Evolutionary conservation across 2,797 vertebrate species (phyloP).

Genomic region (Cheirogaleus major): DNA sequence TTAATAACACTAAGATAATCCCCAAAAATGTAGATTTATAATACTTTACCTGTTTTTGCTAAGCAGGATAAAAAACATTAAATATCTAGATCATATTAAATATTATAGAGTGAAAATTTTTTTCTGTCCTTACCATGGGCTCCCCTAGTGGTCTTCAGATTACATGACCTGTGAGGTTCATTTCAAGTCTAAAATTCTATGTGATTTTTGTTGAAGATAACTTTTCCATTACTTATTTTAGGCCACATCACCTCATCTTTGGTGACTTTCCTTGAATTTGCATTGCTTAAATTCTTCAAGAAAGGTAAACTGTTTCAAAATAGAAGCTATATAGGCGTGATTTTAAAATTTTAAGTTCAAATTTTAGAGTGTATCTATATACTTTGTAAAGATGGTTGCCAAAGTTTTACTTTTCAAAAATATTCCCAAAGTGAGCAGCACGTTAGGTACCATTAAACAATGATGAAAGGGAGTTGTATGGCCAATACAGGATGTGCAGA

Average conservation of each 20-base stretch:
- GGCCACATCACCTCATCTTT: conserved; percentile 3
- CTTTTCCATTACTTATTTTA: conserved; percentile 31
- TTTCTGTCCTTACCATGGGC: not conserved
- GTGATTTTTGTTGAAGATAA: not conserved
- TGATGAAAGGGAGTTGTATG: not conserved
- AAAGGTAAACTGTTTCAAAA: conserved; percentile 37
- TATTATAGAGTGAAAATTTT: not conserved
- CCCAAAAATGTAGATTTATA: not conserved
- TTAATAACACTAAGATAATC: conserved; percentile 28
- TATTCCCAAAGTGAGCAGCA: not conserved
- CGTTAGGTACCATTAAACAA: not conserved
- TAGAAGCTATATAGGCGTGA: not conserved
- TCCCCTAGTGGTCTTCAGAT: not conserved
- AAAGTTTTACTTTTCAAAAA: conserved; percentile 54
- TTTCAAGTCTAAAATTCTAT: conserved; percentile 2
- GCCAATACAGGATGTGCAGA: not conserved
- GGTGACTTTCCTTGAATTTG: not conserved
- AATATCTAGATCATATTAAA: conserved; percentile 23
- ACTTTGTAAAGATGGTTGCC: not conserved
- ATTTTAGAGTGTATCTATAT: conserved; percentile 9
- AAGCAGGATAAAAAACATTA: not conserved
- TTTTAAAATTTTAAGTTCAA: conserved; percentile 8
- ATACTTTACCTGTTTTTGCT: not conserved
- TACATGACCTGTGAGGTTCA: not conserved
- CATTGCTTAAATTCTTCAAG: conserved; percentile 43